Evolutionary conservation across 1,140 invertebrate species (phyloP).

Genomic region (Littorina saxatilis): DNA sequence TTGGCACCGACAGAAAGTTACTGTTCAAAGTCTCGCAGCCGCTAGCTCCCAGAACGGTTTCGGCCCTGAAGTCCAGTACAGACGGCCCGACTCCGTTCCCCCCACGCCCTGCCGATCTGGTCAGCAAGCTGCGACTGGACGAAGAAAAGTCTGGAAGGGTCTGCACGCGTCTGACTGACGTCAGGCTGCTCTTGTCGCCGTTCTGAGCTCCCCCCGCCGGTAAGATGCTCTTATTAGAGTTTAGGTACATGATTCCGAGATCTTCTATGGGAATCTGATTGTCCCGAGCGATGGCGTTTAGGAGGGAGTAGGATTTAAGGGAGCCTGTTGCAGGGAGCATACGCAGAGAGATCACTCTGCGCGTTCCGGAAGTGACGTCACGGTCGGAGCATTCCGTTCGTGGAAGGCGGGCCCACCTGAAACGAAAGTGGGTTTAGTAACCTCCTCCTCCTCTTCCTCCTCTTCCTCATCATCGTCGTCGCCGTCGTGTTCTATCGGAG

Average conservation of each 20-base stretch:
- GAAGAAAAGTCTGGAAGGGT: too few relatives aligned
- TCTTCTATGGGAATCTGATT: background rate
- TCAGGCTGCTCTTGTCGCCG: background rate
- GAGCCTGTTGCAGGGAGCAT: conserved; percentile 10
- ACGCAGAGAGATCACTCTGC: background rate
- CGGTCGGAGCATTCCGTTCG: background rate
- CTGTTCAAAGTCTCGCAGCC: too few relatives aligned
- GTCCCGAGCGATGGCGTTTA: conserved; percentile 10
- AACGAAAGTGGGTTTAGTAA: background rate
- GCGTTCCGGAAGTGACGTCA: background rate
- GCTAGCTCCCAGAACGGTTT: too few relatives aligned
- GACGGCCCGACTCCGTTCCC: too few relatives aligned
- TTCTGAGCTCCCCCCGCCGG: background rate
- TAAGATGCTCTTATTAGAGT: background rate
- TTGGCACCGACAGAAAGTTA: too few relatives aligned
- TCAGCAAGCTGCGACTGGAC: too few relatives aligned
- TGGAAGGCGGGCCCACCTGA: background rate
- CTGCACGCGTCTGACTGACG: background rate
- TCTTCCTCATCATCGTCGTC: background rate
- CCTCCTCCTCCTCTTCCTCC: background rate
- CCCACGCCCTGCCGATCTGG: too few relatives aligned
- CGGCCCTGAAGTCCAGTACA: too few relatives aligned
- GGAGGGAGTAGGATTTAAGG: conserved; percentile 1
- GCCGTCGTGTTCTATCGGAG: background rate
- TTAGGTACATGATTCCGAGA: too few relatives aligned